These are phyloP conservation scores for Argya squamiceps DNA, from an alignment of 2,797 vertebrate genomes.

Conservation along the genomic window DNA sequence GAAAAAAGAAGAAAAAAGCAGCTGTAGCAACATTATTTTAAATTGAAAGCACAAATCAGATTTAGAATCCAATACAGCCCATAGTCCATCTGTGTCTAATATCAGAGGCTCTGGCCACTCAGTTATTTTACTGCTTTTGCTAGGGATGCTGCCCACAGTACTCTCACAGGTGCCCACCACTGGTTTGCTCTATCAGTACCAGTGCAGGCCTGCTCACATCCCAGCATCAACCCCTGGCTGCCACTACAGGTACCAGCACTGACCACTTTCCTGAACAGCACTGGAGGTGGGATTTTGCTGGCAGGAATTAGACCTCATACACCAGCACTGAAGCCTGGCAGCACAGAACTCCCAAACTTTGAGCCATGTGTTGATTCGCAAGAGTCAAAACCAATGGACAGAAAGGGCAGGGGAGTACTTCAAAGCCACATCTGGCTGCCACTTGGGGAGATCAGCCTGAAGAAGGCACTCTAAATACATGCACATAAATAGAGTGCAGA, in stretches of 20 bases:
- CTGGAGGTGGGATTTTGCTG: neutral
- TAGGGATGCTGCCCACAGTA: neutral
- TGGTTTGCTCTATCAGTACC: neutral
- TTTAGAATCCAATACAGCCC: neutral
- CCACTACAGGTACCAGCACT: neutral
- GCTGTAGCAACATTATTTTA: slow-evolving; percentile 1
- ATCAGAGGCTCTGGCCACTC: neutral
- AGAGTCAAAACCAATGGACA: neutral
- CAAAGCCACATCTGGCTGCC: slow-evolving; percentile 14
- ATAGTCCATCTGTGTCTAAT: neutral
- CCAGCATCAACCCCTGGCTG: neutral
- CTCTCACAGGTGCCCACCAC: neutral
- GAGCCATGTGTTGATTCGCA: neutral
- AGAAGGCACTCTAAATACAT: neutral
- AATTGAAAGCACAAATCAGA: slow-evolving; percentile 27
- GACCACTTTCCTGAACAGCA: neutral
- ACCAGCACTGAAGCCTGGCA: neutral
- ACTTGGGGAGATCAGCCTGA: neutral
- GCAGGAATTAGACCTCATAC: neutral
- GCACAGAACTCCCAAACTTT: neutral
- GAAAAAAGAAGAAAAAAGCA: neutral
- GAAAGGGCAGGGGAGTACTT: neutral
- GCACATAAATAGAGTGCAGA: neutral
- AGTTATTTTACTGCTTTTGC: neutral
- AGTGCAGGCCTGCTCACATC: neutral